Evolutionary conservation across 92 coral and sea anemone species (phyloP).

Genomic region (Porites rus): DNA sequence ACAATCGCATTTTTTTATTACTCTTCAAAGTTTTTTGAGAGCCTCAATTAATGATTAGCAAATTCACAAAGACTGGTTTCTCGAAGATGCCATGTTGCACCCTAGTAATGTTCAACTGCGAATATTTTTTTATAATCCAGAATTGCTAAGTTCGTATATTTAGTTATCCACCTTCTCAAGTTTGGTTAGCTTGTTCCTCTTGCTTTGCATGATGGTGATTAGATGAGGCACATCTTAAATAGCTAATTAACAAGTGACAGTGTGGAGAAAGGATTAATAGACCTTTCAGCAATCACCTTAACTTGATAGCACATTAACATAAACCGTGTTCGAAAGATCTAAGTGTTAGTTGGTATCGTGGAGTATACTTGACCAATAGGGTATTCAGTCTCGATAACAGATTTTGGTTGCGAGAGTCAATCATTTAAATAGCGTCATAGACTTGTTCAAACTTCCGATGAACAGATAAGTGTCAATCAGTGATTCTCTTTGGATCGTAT

Average conservation of each 20-base stretch:
- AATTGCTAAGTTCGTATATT: background rate
- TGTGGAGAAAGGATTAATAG: background rate
- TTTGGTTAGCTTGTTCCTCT: background rate
- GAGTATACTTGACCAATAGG: background rate
- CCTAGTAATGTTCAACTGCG: no score
- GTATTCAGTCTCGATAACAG: background rate
- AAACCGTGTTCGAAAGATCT: background rate
- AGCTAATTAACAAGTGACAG: background rate
- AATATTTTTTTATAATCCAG: no score
- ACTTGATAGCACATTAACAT: background rate
- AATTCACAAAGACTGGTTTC: background rate
- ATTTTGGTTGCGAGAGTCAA: background rate
- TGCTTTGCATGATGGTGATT: background rate
- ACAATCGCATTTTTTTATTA: background rate
- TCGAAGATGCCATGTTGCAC: no score
- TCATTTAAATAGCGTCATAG: background rate
- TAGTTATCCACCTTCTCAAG: background rate
- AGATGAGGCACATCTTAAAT: constrained; percentile 9
- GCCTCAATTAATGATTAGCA: background rate
- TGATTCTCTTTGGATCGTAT: background rate
- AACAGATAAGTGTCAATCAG: constrained; percentile 12
- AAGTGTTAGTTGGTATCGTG: background rate
- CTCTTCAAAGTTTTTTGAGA: background rate
- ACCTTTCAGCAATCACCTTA: background rate
- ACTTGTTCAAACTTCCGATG: background rate